A percentile compares a stretch with the other conserved stretches of the same genome.
Evolutionary conservation across 2,888 invertebrate species (phyloP).

Genomic region (Frankliniella intonsa): DNA sequence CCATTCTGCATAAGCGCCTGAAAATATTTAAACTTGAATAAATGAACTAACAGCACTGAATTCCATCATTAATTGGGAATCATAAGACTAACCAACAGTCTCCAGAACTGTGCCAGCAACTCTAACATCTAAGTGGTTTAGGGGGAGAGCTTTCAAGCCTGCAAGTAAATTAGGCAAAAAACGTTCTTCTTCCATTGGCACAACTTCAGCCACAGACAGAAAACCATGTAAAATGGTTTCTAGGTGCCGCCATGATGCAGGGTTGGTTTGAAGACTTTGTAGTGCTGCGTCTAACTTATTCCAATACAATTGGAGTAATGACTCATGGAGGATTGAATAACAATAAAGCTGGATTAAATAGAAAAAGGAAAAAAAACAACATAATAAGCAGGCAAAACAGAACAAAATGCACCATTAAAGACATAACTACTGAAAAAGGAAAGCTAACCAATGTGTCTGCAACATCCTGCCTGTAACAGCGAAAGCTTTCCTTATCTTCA

Average conservation of each 20-base stretch:
- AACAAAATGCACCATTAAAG: slow-evolving; percentile 12
- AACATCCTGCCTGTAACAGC: slow-evolving; percentile 83
- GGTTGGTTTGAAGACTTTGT: not conserved
- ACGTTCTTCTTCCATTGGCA: slow-evolving; percentile 48
- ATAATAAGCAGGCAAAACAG: not conserved
- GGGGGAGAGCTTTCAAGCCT: slow-evolving; percentile 60
- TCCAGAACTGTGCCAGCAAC: slow-evolving; percentile 69
- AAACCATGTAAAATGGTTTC: slow-evolving; percentile 66
- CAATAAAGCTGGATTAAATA: slow-evolving; percentile 67
- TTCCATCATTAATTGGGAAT: not conserved
- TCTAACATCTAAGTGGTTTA: slow-evolving; percentile 55
- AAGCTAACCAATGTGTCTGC: slow-evolving; percentile 70
- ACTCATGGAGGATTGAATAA: slow-evolving; percentile 71
- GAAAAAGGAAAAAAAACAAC: slow-evolving; percentile 4
- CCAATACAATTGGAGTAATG: slow-evolving; percentile 66
- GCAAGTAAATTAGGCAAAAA: slow-evolving; percentile 58
- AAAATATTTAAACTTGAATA: slow-evolving; percentile 23
- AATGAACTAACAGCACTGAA: slow-evolving; percentile 30
- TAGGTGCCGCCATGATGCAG: slow-evolving; percentile 48
- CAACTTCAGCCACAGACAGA: slow-evolving; percentile 59
- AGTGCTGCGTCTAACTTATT: slow-evolving; percentile 57
- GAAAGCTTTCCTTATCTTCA: slow-evolving; percentile 79
- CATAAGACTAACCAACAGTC: slow-evolving; percentile 57
- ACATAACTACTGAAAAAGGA: not conserved
- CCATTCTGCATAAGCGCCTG: slow-evolving; percentile 83